Base-by-base conservation (phyloP, 2,113 vertebrate species). In the Corythoichthys intestinalis region DNA sequence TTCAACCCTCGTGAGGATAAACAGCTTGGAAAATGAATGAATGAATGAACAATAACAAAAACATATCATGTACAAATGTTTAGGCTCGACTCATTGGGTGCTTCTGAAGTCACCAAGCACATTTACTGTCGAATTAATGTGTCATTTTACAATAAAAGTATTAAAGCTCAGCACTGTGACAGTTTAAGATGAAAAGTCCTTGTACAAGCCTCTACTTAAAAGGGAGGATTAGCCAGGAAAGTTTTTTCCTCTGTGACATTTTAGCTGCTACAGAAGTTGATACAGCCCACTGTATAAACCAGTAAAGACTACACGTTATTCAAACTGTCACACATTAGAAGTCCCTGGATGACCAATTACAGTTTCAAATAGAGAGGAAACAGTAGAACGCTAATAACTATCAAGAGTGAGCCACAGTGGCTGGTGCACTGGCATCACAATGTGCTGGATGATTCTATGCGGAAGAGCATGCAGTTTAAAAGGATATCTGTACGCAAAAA, bases 401-500 rank as follows among this genome's bases (percentile, higher is more conserved):
- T 66, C 83, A 10, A 67, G 66, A 39, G 49, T 41, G 57, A 76
- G 71, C 50, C 74, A 69, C 74, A 78, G 77, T 71, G 71, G 80
- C 72, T 77, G 71, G 64, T 56, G 69, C 1, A 66, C 72, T 84
- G 85, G 67, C 79, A 74, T 53, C 76, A 17, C 61, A 83, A 80
- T 70, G 83, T 67, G 78, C 78, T 49, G 78, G 53, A 68, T 68
- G 76, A 79, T 84, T 73, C 75, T 71, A 75, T 81, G 79, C 72
- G 84, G 77, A 78, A 75, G 70, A 74, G 73, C 76, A 66, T 67
- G 64, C 66, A 67, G 4, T 28, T 53, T 66, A 66, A 77, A 52
- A 73, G 82, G 71, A 81, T 56, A 34, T 53, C 67, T 81, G 70
- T 81, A 70, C 44, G 50, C 64, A 44, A 47, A 66, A 67, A 65